Percentiles rank a stretch among this genome's conserved stretches.
These are phyloP conservation scores for Dicyrtoma fusca DNA, from an alignment of 2,888 invertebrate species.

Conservation along the genomic window DNA sequence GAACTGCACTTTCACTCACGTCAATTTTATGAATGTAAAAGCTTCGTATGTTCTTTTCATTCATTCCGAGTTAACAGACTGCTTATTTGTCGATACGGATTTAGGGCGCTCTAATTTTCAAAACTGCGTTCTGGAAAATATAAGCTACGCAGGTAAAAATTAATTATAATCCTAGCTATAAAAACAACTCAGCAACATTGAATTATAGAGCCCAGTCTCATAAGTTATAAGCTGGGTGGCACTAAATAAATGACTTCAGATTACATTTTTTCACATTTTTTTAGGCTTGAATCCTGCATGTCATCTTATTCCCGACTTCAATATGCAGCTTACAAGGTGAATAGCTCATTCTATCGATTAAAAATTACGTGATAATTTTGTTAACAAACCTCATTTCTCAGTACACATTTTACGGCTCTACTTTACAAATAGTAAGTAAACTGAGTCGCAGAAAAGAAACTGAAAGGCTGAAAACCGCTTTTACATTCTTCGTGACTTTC, in stretches of 20 bases:
- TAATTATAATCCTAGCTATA: neutral
- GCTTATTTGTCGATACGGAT: constrained; percentile 54
- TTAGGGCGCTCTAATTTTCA: constrained; percentile 52
- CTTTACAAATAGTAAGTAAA: neutral
- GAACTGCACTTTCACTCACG: constrained; percentile 72
- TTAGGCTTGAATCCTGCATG: constrained; percentile 52
- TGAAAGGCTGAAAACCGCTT: neutral
- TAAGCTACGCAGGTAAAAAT: constrained; percentile 52
- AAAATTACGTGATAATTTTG: no score
- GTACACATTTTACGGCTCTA: neutral
- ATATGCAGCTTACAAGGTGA: constrained; percentile 51
- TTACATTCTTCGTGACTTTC: no score
- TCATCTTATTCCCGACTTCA: constrained; percentile 55
- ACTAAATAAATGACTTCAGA: no score
- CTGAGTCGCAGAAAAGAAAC: neutral
- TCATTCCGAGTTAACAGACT: constrained; percentile 53
- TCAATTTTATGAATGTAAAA: constrained; percentile 72
- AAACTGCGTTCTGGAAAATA: constrained; percentile 51
- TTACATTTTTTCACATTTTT: constrained; percentile 14
- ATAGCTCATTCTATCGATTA: no score
- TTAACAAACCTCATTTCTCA: neutral
- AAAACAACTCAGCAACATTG: neutral
- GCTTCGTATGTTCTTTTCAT: constrained; percentile 60
- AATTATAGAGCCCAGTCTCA: no score
- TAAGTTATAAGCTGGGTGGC: no score